phyloP scores from a whole-genome alignment of 2,113 vertebrate genomes.

The Nibea albiflora region DNA sequence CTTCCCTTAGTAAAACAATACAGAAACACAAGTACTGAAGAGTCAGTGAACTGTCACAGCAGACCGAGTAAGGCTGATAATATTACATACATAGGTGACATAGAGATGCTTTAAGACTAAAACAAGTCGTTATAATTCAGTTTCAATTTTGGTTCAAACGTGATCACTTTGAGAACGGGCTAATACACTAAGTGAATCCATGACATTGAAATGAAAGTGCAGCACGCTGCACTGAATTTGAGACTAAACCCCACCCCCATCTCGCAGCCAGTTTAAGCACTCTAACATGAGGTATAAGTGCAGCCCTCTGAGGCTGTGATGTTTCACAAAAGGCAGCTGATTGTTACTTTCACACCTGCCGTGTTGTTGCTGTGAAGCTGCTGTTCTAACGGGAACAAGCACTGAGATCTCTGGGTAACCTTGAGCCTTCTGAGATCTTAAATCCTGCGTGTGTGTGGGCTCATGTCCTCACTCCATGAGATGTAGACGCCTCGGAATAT shows the following conservation, averaged over 20 bases:
- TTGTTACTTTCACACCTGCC: conserved; percentile 26
- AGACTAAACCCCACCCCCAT: background rate
- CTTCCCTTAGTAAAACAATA: too few relatives aligned
- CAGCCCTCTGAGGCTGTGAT: background rate
- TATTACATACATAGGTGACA: background rate
- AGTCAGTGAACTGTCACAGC: too few relatives aligned
- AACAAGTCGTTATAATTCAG: background rate
- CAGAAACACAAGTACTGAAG: too few relatives aligned
- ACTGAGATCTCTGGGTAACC: background rate
- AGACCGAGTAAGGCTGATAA: too few relatives aligned
- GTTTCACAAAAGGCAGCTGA: conserved; percentile 1
- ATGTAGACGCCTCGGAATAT: background rate
- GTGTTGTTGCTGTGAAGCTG: background rate
- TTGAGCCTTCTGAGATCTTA: background rate
- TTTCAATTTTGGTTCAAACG: too few relatives aligned
- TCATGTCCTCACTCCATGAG: background rate
- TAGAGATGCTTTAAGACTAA: background rate
- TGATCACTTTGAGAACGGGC: too few relatives aligned
- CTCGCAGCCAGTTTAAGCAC: background rate
- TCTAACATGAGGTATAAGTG: background rate
- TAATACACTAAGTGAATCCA: background rate
- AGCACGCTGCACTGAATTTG: background rate
- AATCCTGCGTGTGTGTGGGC: conserved; percentile 4
- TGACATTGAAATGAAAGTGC: background rate
- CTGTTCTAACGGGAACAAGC: background rate